Percentiles rank a stretch among this genome's conserved stretches.
These are phyloP conservation scores for Laterallus jamaicensis DNA, from an alignment of 2,113 vertebrate species.

Conservation along the genomic window DNA sequence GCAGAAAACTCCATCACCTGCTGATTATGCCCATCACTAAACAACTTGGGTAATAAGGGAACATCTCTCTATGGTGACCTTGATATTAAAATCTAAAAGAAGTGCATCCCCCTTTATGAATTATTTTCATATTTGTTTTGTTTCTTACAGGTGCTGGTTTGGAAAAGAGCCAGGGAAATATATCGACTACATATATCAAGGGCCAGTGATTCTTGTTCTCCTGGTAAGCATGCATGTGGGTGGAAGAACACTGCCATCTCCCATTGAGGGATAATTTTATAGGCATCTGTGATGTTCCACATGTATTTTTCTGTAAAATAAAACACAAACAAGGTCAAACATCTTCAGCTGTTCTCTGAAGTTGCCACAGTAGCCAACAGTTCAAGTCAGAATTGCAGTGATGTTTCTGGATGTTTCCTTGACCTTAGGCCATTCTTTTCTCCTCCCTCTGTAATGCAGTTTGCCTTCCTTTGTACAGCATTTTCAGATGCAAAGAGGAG, in stretches of 20 bases:
- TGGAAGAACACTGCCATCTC: not conserved
- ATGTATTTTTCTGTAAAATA: not conserved
- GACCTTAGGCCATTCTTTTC: not conserved
- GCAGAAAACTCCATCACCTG: not conserved
- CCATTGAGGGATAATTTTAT: not conserved
- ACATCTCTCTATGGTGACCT: not conserved
- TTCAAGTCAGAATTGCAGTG: not conserved
- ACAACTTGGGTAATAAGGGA: not conserved
- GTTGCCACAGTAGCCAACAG: not conserved
- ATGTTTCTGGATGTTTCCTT: not conserved
- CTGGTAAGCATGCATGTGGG: constrained; percentile 80
- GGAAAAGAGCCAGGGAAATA: constrained; percentile 96
- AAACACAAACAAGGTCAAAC: not conserved
- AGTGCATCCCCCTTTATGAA: not conserved
- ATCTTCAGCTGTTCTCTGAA: not conserved
- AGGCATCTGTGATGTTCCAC: not conserved
- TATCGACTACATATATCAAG: constrained; percentile 97
- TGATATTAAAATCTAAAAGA: not conserved
- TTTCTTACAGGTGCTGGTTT: constrained; percentile 92
- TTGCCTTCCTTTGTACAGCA: not conserved
- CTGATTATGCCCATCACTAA: not conserved
- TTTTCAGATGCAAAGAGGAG: not conserved
- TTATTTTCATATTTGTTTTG: not conserved
- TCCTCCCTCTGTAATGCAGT: not conserved
- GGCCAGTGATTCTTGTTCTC: constrained; percentile 95